These are phyloP conservation scores for Polymixis lichenea DNA, from an alignment of 2,888 invertebrate species.

Conservation along the genomic window DNA sequence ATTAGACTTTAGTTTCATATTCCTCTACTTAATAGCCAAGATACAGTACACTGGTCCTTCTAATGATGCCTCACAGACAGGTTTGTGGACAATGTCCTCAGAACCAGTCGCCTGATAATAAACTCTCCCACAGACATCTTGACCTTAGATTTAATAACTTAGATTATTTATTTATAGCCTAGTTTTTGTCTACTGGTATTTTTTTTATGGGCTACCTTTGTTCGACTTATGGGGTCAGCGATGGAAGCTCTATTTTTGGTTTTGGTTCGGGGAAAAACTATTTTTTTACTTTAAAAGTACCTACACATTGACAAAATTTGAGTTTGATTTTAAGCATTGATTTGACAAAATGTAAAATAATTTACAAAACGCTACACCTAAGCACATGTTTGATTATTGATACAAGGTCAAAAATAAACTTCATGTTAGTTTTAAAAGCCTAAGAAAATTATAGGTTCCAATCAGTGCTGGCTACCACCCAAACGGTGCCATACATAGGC, in stretches of 20 bases:
- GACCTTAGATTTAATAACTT: conserved; percentile 64
- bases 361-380: no score
- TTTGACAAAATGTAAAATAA: background rate
- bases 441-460: background rate
- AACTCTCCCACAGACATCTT: conserved; percentile 74
- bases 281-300: background rate
- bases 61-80: conserved; percentile 44
- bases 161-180: conserved; percentile 57
- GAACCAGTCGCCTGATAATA: conserved; percentile 64
- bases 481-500: background rate
- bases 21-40: background rate
- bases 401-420: background rate
- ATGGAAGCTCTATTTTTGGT: conserved; percentile 25
- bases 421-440: background rate
- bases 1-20: background rate
- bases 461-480: background rate
- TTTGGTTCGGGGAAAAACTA: background rate
- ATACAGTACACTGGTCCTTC: background rate
- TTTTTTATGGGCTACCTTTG: conserved; percentile 41
- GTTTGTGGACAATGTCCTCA: conserved; percentile 74
- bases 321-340: no score
- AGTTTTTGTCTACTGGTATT: conserved; percentile 48
- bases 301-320: background rate
- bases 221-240: conserved; percentile 28
- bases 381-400: background rate